phyloP scores from a whole-genome alignment of 37 sponge, comb jelly and placozoan species.

The Ianthella basta region DNA sequence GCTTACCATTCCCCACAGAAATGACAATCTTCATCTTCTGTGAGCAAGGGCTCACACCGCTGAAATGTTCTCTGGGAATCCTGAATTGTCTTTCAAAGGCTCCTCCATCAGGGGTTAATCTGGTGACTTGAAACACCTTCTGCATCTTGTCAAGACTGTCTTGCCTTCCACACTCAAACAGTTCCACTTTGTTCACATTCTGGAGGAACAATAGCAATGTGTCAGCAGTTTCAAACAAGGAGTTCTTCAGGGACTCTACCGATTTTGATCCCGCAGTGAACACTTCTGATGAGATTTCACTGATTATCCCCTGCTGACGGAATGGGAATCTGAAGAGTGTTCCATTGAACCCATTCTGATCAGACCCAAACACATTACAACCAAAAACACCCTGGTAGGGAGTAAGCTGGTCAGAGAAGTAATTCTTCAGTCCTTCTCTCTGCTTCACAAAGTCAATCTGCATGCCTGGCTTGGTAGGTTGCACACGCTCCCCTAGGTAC shows the following conservation, averaged over 20 bases:
- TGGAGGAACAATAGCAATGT: constrained; percentile 73
- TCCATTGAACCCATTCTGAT: constrained; percentile 57
- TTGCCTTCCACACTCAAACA: constrained; percentile 34
- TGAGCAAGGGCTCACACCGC: neutral
- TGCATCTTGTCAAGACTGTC: neutral
- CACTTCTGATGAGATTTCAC: constrained; percentile 51
- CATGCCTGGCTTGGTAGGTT: constrained; percentile 70
- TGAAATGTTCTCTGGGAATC: neutral
- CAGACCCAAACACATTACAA: constrained; percentile 50
- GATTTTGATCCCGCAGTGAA: constrained; percentile 1
- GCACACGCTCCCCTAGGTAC: constrained; percentile 69
- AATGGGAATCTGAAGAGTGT: constrained; percentile 85
- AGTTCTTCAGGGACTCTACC: constrained; percentile 27
- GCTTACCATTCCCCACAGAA: neutral
- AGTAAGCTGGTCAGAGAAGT: constrained; percentile 63
- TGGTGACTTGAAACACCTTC: neutral
- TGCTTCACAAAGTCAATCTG: constrained; percentile 41
- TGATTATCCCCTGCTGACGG: constrained; percentile 20
- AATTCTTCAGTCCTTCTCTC: constrained; percentile 30
- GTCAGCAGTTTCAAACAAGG: constrained; percentile 32
- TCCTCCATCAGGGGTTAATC: neutral
- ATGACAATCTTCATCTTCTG: neutral
- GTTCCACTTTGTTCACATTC: constrained; percentile 52
- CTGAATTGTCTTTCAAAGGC: neutral
- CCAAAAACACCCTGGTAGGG: constrained; percentile 76